Evolutionary conservation across 2,797 vertebrate genomes (phyloP).

Genomic region (Gymnothorax javanicus): DNA sequence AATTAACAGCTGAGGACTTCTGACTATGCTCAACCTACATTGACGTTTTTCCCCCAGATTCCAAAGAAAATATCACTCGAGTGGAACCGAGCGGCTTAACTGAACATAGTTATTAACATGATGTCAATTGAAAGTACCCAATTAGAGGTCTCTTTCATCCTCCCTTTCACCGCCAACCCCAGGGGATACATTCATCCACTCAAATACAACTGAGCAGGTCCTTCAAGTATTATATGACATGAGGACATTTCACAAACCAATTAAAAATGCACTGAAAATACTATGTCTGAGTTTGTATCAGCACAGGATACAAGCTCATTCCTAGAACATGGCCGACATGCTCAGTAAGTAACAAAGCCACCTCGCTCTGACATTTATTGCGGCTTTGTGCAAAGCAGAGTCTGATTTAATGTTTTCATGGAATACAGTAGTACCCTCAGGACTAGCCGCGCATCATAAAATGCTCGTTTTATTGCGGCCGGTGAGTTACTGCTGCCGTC

Average conservation of each 20-base stretch:
- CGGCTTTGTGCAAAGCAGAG: not conserved
- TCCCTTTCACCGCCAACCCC: not conserved
- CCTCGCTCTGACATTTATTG: not conserved
- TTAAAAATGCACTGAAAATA: not conserved
- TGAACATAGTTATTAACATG: not conserved
- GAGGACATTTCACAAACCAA: not conserved
- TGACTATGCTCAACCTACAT: not conserved
- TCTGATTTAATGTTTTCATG: not conserved
- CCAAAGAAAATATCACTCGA: not conserved
- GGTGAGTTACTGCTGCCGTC: not conserved
- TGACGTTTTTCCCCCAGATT: not conserved
- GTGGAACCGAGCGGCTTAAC: not conserved
- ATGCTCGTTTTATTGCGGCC: not conserved
- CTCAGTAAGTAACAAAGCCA: not conserved
- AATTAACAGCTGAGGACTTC: not conserved
- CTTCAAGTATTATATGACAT: not conserved
- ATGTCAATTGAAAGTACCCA: not conserved
- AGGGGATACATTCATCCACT: not conserved
- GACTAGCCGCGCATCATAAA: not conserved
- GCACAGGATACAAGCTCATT: not conserved
- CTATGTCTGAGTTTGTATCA: not conserved
- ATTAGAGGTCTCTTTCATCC: not conserved
- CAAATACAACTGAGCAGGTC: not conserved
- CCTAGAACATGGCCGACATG: not conserved
- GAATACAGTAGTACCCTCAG: not conserved